Conservation (phyloP, 2,797 vertebrate genomes). For the Telmatherina bonti region DNA sequence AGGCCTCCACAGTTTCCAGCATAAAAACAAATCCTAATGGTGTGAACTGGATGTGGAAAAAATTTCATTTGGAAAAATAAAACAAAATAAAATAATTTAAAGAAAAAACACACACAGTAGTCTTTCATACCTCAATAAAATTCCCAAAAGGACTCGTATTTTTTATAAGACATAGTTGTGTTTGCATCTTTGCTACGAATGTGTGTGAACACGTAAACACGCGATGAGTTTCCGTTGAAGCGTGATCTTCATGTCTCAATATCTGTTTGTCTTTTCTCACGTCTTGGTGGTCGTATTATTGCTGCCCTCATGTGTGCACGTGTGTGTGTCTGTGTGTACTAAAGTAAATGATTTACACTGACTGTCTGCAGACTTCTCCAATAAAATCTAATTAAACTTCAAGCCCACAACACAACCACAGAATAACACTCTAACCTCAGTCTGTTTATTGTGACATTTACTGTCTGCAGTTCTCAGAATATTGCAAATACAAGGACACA, state of each 20-base stretch:
- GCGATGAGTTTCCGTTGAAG: too few species aligned
- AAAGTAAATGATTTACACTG: constrained; percentile 11
- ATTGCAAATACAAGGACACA: constrained; percentile 1
- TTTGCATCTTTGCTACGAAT: background rate
- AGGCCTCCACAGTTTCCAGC: constrained; percentile 36
- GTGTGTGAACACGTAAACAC: background rate
- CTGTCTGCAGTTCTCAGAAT: constrained; percentile 6
- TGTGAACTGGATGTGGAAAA: background rate
- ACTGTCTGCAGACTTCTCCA: constrained; percentile 8
- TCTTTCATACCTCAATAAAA: constrained; percentile 45
- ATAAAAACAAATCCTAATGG: constrained; percentile 40
- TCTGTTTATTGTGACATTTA: constrained; percentile 6
- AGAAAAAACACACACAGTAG: background rate
- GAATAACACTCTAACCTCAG: constrained; percentile 13
- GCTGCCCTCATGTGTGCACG: background rate
- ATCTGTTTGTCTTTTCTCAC: too few species aligned
- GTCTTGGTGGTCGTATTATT: background rate
- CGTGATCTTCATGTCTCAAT: too few species aligned
- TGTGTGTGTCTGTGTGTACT: background rate
- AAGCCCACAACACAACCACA: constrained; percentile 12
- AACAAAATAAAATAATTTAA: too few species aligned
- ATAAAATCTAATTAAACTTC: constrained; percentile 9
- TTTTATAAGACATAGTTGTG: background rate
- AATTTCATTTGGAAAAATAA: constrained; percentile 49
- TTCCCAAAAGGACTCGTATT: background rate